Evolutionary conservation across 2,888 invertebrate genomes (phyloP).

Genomic region (Sialis lutaria): DNA sequence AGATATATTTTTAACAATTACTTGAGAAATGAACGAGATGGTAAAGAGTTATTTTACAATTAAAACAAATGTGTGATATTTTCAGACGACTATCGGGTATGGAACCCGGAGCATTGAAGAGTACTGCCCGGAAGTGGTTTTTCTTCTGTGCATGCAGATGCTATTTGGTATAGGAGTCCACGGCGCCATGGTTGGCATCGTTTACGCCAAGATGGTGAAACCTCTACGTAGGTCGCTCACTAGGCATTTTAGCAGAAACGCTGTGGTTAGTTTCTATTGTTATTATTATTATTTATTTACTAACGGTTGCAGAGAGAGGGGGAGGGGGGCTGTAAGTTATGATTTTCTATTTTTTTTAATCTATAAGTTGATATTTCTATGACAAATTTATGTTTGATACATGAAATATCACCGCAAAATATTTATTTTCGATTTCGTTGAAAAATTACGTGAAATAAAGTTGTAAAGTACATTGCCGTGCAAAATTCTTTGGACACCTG

Average conservation of each 20-base stretch:
- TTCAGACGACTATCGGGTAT: slow-evolving; percentile 62
- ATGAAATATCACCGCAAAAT: too few relatives aligned
- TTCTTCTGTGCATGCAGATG: slow-evolving; percentile 68
- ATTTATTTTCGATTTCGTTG: too few relatives aligned
- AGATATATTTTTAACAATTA: too few relatives aligned
- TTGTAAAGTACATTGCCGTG: too few relatives aligned
- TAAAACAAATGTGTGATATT: background rate
- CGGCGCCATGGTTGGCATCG: slow-evolving; percentile 25
- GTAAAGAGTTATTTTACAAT: slow-evolving; percentile 8
- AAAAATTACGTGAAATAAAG: too few relatives aligned
- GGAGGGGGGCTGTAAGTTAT: too few relatives aligned
- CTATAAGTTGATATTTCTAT: too few relatives aligned
- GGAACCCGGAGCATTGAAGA: slow-evolving; percentile 66
- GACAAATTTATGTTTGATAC: too few relatives aligned
- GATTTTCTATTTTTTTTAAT: too few relatives aligned
- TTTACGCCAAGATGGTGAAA: slow-evolving; percentile 53
- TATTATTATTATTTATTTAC: too few relatives aligned
- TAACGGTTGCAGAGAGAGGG: too few relatives aligned
- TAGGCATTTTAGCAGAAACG: slow-evolving; percentile 51
- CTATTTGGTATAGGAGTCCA: slow-evolving; percentile 38
- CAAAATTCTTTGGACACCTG: too few relatives aligned
- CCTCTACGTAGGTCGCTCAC: slow-evolving; percentile 25
- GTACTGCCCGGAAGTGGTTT: slow-evolving; percentile 70
- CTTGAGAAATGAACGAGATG: background rate
- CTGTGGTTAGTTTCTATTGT: slow-evolving; percentile 31